phyloP scores from a whole-genome alignment of 2,888 invertebrate species.

The Deilephila porcellus region DNA sequence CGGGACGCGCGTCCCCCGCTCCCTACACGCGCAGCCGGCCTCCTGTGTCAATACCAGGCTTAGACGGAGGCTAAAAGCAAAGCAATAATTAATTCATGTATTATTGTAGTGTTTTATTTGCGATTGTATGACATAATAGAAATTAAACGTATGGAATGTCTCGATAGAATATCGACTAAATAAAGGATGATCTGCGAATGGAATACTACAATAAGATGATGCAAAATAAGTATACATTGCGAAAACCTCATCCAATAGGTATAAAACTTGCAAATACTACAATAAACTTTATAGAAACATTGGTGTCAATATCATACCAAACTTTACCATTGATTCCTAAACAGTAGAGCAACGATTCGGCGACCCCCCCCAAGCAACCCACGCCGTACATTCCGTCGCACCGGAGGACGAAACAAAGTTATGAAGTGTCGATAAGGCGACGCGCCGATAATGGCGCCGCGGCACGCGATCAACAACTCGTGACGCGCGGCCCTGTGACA shows the following conservation, averaged over 20 bases:
- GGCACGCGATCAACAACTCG: conserved; percentile 50
- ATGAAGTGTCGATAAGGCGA: conserved; percentile 56
- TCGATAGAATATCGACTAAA: no score
- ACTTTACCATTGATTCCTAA: not conserved
- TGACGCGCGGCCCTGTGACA: conserved; percentile 12
- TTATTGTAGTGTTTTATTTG: conserved; percentile 1
- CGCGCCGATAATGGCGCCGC: conserved; percentile 41
- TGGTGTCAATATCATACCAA: not conserved
- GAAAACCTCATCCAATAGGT: no score
- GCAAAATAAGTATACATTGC: no score
- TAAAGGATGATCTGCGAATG: no score
- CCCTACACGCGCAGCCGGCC: not conserved
- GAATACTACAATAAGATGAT: no score
- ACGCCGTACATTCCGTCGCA: conserved; percentile 23
- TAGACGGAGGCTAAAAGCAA: not conserved
- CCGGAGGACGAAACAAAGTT: conserved; percentile 39
- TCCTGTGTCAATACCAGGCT: not conserved
- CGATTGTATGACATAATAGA: not conserved
- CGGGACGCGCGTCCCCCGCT: not conserved
- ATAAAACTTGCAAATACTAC: no score
- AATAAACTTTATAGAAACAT: not conserved
- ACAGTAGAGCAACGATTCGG: not conserved
- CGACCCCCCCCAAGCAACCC: not conserved
- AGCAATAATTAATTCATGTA: conserved; percentile 6
- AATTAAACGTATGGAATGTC: not conserved